Base-by-base conservation (phyloP, 1,140 invertebrate genomes). In the Eupeodes corollae region DNA sequence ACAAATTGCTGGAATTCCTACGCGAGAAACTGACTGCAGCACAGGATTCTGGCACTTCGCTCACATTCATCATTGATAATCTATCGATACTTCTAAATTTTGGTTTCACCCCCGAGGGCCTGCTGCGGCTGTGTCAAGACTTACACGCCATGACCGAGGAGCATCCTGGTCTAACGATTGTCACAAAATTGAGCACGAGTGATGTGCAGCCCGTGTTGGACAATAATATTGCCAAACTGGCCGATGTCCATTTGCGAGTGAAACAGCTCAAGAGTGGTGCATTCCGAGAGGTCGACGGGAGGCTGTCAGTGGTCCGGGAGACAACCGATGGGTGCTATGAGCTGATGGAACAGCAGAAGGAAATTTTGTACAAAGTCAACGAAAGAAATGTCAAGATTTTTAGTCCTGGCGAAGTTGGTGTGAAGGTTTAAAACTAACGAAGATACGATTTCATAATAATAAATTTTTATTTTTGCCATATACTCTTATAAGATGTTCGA, bases 381-480 rank as follows among this genome's bases (percentile, higher is more conserved):
- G 82, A 86, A 68, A 75, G 77, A 59, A 79, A 82, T 58, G 74
- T 86, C 9, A 81, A 80, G 59, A 71, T 84, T 38, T 79, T 80
- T 61, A 72, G 76, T 46, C 80, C 81, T 21, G 82, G 82, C 32
- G 72, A 68, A 50, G 52, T 64, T 45, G 66, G 66, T 26, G 52
- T 68, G 9, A 51, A 50, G 32, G 30, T 52, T 37, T 57, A 42
- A 26, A 49, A 35, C 19, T 26, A 41, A 26, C 8, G 21, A 26
- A 5, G 21, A 26, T 26, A 8, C n/a, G n/a, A n/a, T n/a, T n/a
- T n/a, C n/a, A n/a, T 16, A 37, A 37, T n/a, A n/a, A 16, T 34
- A 26, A 26, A 26, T 26, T 26, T 26, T 5, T 26, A 26, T 26
- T 26, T 26, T 26, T 26, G 21, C 21, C 21, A 26, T n/a, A n/a